Conservation (phyloP, 2,888 invertebrate genomes). For the Phengaris arion region DNA sequence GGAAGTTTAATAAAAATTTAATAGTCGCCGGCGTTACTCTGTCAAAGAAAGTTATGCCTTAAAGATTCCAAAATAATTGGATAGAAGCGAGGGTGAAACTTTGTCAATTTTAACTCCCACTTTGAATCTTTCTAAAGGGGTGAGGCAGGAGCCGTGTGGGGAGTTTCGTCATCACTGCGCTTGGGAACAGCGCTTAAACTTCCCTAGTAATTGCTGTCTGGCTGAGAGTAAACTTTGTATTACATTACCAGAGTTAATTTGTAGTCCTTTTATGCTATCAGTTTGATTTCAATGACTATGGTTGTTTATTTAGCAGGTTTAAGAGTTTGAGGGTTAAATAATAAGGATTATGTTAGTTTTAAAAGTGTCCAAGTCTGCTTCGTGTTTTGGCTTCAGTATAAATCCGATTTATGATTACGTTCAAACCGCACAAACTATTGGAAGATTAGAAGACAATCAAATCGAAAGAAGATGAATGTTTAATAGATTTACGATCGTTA, state of each 20-base stretch:
- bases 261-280: constrained; percentile 70
- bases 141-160: constrained; percentile 47
- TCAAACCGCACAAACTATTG: too few species aligned
- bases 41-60: constrained; percentile 58
- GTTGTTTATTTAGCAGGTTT: constrained; percentile 29
- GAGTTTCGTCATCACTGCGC: constrained; percentile 53
- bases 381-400: too few species aligned
- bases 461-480: neutral
- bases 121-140: constrained; percentile 61
- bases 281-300: constrained; percentile 51
- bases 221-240: constrained; percentile 76
- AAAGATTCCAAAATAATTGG: constrained; percentile 67
- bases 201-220: constrained; percentile 76
- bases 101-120: constrained; percentile 64
- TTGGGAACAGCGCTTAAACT: constrained; percentile 75
- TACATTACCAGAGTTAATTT: constrained; percentile 75
- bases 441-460: neutral
- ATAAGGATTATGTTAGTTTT: too few species aligned
- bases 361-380: too few species aligned
- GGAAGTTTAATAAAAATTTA: constrained; percentile 36
- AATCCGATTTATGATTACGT: too few species aligned
- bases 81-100: constrained; percentile 59
- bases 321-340: too few species aligned
- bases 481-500: neutral
- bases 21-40: constrained; percentile 40